phyloP scores from a whole-genome alignment of 2,888 invertebrate genomes.

The Tachystola acroxantha region DNA sequence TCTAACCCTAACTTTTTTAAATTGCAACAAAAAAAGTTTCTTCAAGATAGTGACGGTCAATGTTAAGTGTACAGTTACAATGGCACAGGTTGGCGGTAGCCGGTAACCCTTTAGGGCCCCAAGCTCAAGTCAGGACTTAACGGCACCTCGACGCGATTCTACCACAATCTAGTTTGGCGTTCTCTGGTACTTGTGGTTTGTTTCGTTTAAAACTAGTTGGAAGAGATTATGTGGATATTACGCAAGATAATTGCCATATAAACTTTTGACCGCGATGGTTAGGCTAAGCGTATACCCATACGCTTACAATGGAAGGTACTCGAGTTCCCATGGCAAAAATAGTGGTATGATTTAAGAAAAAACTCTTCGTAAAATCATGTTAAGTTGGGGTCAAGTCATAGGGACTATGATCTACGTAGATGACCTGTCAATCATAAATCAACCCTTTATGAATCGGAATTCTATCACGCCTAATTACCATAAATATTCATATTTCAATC shows the following conservation, averaged over 20 bases:
- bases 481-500: conserved; percentile 62
- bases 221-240: not conserved
- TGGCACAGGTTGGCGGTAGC: conserved; percentile 1
- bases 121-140: conserved; percentile 5
- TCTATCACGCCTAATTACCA: conserved; percentile 42
- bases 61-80: conserved; percentile 1
- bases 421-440: conserved; percentile 34
- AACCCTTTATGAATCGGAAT: conserved; percentile 21
- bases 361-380: too few relatives aligned
- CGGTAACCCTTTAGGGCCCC: conserved; percentile 9
- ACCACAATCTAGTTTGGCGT: not conserved
- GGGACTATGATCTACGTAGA: conserved; percentile 3
- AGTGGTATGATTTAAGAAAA: too few relatives aligned
- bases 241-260: not conserved
- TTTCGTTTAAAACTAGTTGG: not conserved
- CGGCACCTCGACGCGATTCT: conserved; percentile 6
- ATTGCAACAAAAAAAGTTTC: too few relatives aligned
- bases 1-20: too few relatives aligned
- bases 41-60: not conserved
- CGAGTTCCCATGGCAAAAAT: too few relatives aligned
- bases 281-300: too few relatives aligned
- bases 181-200: not conserved
- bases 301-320: not conserved
- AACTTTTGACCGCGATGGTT: not conserved
- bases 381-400: conserved; percentile 1